Evolutionary conservation across 2,797 vertebrate species (phyloP).

Genomic region (Chromobotia macracanthus): DNA sequence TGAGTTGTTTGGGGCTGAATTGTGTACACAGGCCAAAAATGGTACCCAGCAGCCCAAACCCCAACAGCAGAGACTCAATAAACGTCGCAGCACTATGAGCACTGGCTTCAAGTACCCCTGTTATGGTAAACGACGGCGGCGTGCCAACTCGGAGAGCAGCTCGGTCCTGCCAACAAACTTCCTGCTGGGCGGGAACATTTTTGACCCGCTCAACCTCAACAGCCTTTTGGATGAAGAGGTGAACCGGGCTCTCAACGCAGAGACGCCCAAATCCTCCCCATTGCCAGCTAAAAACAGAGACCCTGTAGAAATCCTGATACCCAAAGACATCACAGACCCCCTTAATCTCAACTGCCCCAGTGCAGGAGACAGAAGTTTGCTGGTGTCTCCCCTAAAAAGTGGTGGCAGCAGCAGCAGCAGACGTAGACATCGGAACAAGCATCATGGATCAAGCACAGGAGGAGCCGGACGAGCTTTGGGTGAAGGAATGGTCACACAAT

Average conservation of each 20-base stretch:
- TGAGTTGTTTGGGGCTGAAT: constrained; percentile 58
- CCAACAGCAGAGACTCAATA: constrained; percentile 71
- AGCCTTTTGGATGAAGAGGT: constrained; percentile 93
- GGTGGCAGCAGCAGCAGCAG: constrained; percentile 76
- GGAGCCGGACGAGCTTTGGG: constrained; percentile 19
- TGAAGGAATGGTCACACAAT: constrained; percentile 49
- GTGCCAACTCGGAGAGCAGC: constrained; percentile 89
- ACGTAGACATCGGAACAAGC: constrained; percentile 85
- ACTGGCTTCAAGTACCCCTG: constrained; percentile 83
- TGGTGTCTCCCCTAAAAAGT: constrained; percentile 79
- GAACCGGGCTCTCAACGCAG: constrained; percentile 88
- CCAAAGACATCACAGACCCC: constrained; percentile 90
- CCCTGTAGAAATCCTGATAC: constrained; percentile 93
- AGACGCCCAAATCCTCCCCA: constrained; percentile 93
- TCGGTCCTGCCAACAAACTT: constrained; percentile 91
- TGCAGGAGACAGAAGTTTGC: constrained; percentile 74
- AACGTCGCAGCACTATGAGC: constrained; percentile 82
- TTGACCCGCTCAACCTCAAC: constrained; percentile 94
- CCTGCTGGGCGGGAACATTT: constrained; percentile 92
- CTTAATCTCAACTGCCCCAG: constrained; percentile 85
- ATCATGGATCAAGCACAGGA: constrained; percentile 75
- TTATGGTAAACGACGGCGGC: constrained; percentile 84
- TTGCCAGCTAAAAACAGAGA: constrained; percentile 84
- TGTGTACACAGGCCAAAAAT: constrained; percentile 72
- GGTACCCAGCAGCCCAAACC: constrained; percentile 78